Evolutionary conservation across 2,888 invertebrate genomes (phyloP), one percentile per base, ranked within the genome.

Genomic region (Crematogaster levior): DNA sequence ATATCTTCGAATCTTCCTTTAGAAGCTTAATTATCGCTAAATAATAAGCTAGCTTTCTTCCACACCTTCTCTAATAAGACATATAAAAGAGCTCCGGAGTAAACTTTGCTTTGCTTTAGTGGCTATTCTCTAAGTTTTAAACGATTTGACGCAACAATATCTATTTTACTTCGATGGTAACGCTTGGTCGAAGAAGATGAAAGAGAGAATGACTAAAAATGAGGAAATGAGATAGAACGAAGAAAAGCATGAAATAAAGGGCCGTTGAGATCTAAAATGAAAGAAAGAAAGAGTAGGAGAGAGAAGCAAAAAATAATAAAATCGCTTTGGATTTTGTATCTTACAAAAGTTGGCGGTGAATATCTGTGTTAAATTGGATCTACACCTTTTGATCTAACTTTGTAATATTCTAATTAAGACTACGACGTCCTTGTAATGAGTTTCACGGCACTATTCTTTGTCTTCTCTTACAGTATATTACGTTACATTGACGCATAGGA

Each of bases 1-100:
- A 66, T 75, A 51, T 43, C 68, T 68, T 51, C n/a, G 24, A 75
- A 75, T 75, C 51, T 75, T 51, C n/a, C 37, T 75, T 75, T 68
- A 79, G 81, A 79, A 89, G 85, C 87, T 92, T 91, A 91, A 92
- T 92, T 92, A 92, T 92, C 86, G 86, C 79, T 86, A 88, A 91
- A 91, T 91, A 90, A 91, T 89, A 85, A 88, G 88, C 79, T 82
- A 84, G 81, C n/a, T 75, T 56, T 58, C 43, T 68, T 15, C 82
- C 40, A 46, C 51, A 70, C 27, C 27, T 37, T 56, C 74, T 56
- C 82, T 66, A 82, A 85, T 84, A 79, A 89, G 82, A 85, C 85
- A 73, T 83, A 85, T 85, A 85, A 84, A 82, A 87, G 83, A 60
- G 72, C 46, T 66, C 65, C 4, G 70, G 48, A 75, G 77, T 63